These are phyloP conservation scores for Buathra laborator DNA, from an alignment of 2,888 invertebrate species.

Conservation along the genomic window DNA sequence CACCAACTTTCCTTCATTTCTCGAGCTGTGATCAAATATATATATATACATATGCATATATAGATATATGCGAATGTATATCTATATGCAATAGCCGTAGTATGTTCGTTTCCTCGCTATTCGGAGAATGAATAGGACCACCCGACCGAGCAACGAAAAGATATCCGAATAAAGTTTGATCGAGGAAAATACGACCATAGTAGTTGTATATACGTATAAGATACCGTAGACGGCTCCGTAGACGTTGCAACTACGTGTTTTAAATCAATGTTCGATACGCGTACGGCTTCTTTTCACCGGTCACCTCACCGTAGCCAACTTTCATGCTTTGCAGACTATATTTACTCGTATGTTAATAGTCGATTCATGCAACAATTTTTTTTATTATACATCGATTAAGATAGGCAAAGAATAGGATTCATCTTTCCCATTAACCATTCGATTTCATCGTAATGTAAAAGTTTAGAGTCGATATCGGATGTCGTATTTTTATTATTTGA, in stretches of 20 bases:
- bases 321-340: neutral
- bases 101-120: conserved; percentile 32
- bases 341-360: neutral
- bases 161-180: conserved; percentile 47
- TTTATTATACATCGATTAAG: too few species aligned
- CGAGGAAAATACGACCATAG: conserved; percentile 20
- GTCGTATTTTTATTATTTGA: too few species aligned
- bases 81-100: conserved; percentile 12
- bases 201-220: neutral
- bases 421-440: too few species aligned
- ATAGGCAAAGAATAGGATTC: too few species aligned
- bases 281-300: conserved; percentile 77
- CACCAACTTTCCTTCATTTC: conserved; percentile 47
- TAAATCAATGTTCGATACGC: conserved; percentile 81
- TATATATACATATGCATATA: neutral
- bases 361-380: too few species aligned
- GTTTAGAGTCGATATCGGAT: too few species aligned
- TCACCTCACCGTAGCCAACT: neutral
- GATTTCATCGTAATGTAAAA: too few species aligned
- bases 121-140: conserved; percentile 34
- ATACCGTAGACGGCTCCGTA: conserved; percentile 14
- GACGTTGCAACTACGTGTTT: conserved; percentile 71
- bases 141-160: conserved; percentile 30
- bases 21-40: conserved; percentile 17
- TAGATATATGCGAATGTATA: conserved; percentile 4